Base-by-base conservation (phyloP, 2,113 vertebrate genomes). In the Struthidea cinerea region DNA sequence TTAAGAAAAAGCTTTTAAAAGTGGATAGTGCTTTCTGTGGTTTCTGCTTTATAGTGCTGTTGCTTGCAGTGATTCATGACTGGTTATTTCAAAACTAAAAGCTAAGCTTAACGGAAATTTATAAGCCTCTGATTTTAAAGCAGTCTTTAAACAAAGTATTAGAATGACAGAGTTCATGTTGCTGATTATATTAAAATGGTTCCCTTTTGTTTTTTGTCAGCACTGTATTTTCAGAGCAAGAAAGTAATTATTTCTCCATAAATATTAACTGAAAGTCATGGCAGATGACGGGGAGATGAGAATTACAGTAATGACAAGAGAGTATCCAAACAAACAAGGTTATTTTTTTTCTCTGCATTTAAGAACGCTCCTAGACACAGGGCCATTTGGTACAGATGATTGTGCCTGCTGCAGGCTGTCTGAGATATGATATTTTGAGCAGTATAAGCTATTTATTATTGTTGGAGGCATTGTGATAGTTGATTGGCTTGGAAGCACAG, bases 41-140 rank as follows among this genome's bases (percentile, higher is more conserved):
- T 70, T 95, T 71, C 75, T 94, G 57, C 47, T 23, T 75, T 84
- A 50, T 30, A 57, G 44, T 50, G 49, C 47, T 92, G n/a, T 65
- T 86, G 42, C 42, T 92, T 88, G 52, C 53, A 73, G 42, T 90
- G 84, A 78, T 95, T 94, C 65, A 35, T 71, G 35, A 57, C 73
- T 88, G 33, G 33, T 82, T 83, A 69, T 88, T 92, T 69, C 68
- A 95, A 92, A 95, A 55, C 63, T 86, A 84, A 94, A 87, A 95
- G 77, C 33, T 56, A 53, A 84, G 5, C 65, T 85, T 69, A 71
- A 92, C 68, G 47, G 27, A 80, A 78, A 87, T 61, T 78, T 57
- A 55, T 74, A 87, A 84, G 33, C 46, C 64, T 59, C 68, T 75
- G 74, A 55, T 82, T 92, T 87, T 69, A 68, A 89, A 94, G 24